A percentile compares a stretch with the other conserved stretches of the same genome.
Evolutionary conservation across 2,113 vertebrate genomes (phyloP).

Genomic region (Hystrix cristata): DNA sequence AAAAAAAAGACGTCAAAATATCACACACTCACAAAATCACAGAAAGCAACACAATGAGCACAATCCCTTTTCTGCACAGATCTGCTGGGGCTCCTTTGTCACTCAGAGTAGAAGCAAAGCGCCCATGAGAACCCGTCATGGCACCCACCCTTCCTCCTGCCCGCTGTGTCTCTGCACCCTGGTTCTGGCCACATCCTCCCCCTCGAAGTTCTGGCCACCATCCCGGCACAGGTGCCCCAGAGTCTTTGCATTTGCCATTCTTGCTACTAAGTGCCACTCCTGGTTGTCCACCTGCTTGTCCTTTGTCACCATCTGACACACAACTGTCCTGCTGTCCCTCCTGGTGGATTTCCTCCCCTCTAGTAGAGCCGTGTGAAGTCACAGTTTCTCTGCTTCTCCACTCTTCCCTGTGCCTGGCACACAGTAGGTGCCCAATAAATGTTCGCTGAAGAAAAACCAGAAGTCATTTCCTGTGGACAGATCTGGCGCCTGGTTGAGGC

Average conservation of each 20-base stretch:
- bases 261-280: background rate
- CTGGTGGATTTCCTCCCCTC: background rate
- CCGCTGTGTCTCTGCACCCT: background rate
- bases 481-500: background rate
- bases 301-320: no score
- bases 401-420: background rate
- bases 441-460: background rate
- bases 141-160: background rate
- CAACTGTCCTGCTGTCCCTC: background rate
- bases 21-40: background rate
- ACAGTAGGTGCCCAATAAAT: background rate
- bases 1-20: background rate
- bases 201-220: no score
- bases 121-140: background rate
- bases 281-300: background rate
- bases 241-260: background rate
- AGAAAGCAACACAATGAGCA: background rate
- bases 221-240: background rate
- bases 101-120: background rate
- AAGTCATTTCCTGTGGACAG: background rate
- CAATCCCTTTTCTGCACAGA: background rate
- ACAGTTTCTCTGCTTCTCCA: background rate
- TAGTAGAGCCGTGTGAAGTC: background rate
- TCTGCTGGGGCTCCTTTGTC: background rate
- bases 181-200: background rate